Conservation (phyloP, 1,140 invertebrate genomes). For the Tribolium madens region DNA sequence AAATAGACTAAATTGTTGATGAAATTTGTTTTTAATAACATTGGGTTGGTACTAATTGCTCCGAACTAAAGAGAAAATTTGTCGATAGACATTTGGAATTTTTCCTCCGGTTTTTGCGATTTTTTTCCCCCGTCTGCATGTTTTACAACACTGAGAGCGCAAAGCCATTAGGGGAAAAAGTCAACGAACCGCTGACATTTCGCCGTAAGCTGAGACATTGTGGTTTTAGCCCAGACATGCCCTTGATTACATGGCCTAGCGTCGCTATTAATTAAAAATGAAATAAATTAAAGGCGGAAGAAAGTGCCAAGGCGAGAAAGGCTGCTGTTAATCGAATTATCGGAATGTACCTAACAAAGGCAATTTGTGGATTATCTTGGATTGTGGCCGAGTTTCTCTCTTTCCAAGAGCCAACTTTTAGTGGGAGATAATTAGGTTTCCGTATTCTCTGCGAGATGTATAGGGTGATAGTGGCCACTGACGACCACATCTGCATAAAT, state of each 20-base stretch:
- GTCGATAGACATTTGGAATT: too few species aligned
- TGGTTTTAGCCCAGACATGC: background rate
- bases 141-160: background rate
- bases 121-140: background rate
- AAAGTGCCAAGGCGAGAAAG: constrained; percentile 11
- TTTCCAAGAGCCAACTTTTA: constrained; percentile 31
- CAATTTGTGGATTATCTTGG: constrained; percentile 43
- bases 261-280: constrained; percentile 24
- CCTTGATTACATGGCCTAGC: background rate
- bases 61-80: too few species aligned
- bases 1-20: background rate
- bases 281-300: background rate
- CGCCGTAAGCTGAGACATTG: background rate
- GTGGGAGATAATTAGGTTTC: constrained; percentile 34
- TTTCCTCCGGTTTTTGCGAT: too few species aligned
- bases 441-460: background rate
- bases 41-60: background rate
- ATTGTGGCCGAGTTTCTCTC: constrained; percentile 31
- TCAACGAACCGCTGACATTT: background rate
- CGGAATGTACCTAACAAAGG: constrained; percentile 36
- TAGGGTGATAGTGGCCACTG: background rate
- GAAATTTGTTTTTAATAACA: background rate
- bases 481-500: constrained; percentile 7
- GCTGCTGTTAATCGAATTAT: constrained; percentile 34
- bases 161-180: background rate